phyloP scores from a whole-genome alignment of 2,113 vertebrate species.

The Grammomys dolichurus region DNA sequence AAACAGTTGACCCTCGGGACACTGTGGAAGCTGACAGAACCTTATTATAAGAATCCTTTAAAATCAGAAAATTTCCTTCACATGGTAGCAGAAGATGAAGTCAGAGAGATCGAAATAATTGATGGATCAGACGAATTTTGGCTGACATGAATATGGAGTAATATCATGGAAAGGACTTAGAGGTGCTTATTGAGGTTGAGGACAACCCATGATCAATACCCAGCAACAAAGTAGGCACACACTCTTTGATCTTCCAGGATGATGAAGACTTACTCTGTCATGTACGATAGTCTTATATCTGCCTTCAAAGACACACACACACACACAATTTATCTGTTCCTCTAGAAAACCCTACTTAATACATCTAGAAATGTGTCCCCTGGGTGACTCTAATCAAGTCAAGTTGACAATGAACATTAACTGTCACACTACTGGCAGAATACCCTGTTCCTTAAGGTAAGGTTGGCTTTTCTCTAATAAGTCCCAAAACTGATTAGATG shows the following conservation, averaged over 20 bases:
- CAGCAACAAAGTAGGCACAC: neutral
- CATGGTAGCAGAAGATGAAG: neutral
- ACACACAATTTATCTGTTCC: neutral
- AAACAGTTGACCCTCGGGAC: neutral
- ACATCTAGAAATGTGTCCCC: too few relatives aligned
- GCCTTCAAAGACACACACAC: neutral
- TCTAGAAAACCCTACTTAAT: neutral
- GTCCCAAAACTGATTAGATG: neutral
- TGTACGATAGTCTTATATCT: neutral
- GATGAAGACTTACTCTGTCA: neutral
- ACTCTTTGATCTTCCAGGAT: neutral
- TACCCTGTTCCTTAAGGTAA: neutral
- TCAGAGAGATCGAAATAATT: neutral
- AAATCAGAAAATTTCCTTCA: neutral
- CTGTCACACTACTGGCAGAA: neutral
- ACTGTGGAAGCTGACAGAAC: neutral
- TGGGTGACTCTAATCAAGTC: neutral
- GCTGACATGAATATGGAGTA: neutral
- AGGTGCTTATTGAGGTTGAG: neutral
- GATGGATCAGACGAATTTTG: neutral
- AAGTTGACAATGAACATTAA: neutral
- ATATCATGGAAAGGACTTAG: neutral
- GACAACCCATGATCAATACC: neutral
- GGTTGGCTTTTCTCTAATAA: slow-evolving; percentile 2
- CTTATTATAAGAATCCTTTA: neutral